A percentile compares a stretch with the other conserved stretches of the same genome.
Evolutionary conservation across 1,140 invertebrate genomes (phyloP).

Genomic region (Pseudomyrmex flavicornis): DNA sequence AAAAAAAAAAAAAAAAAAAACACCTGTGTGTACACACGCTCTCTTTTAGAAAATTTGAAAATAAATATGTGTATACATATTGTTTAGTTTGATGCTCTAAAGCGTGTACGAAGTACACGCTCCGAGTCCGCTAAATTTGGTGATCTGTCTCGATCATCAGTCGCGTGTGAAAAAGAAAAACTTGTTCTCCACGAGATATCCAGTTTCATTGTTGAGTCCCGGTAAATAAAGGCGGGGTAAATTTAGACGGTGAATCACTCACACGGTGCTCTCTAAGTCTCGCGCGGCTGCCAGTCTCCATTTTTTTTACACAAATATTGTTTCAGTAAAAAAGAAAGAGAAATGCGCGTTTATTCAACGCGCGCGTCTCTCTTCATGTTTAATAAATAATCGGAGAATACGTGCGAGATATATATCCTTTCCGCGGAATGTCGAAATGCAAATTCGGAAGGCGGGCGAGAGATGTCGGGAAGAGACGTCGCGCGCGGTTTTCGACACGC

Average conservation of each 20-base stretch:
- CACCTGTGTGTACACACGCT: too few relatives aligned
- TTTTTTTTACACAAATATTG: conserved; percentile 27
- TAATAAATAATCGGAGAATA: too few relatives aligned
- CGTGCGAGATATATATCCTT: too few relatives aligned
- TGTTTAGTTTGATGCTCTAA: not conserved
- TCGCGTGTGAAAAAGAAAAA: conserved; percentile 22
- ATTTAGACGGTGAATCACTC: conserved; percentile 49
- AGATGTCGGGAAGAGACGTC: too few relatives aligned
- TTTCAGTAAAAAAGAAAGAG: not conserved
- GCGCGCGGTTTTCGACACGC: too few relatives aligned
- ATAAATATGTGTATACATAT: not conserved
- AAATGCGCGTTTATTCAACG: not conserved
- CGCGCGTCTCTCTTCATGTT: too few relatives aligned
- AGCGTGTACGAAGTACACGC: not conserved
- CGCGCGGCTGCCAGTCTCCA: not conserved
- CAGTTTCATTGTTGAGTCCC: conserved; percentile 56
- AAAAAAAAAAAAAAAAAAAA: too few relatives aligned
- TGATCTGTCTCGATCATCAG: conserved; percentile 21
- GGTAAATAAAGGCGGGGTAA: conserved; percentile 53
- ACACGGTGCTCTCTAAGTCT: conserved; percentile 4
- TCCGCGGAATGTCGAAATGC: not conserved
- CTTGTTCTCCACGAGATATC: conserved; percentile 39
- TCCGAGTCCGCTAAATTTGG: conserved; percentile 14
- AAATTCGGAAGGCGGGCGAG: not conserved
- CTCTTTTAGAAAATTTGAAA: not conserved